Percentiles rank a stretch among this genome's conserved stretches.
Conservation (phyloP, 2,113 vertebrate species). For the Ictalurus punctatus region DNA sequence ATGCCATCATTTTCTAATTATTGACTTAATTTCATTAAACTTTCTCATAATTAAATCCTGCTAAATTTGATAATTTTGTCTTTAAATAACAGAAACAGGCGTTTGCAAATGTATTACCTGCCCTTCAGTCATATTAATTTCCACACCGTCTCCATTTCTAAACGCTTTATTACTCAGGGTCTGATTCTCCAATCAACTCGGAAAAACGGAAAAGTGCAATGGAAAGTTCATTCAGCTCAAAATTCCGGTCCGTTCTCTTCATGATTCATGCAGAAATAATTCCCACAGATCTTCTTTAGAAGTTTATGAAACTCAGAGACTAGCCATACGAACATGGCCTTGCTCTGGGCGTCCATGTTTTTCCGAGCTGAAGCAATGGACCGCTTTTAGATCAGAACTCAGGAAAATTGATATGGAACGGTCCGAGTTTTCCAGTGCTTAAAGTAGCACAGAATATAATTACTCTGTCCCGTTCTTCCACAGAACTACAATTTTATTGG, state of each 20-base stretch:
- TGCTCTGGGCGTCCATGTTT: not conserved
- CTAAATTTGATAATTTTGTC: not conserved
- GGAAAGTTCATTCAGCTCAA: not conserved
- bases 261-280: not conserved
- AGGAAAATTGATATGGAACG: not conserved
- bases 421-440: not conserved
- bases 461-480: not conserved
- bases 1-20: too few relatives aligned
- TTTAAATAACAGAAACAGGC: not conserved
- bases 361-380: not conserved
- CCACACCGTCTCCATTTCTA: not conserved
- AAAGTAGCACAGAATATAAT: not conserved
- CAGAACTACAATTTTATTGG: not conserved
- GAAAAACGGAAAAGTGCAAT: not conserved
- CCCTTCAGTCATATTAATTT: not conserved
- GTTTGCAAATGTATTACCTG: not conserved
- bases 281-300: not conserved
- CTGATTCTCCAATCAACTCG: not conserved
- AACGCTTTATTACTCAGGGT: not conserved
- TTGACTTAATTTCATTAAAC: not conserved
- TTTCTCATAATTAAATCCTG: not conserved
- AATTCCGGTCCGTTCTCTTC: not conserved
- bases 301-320: not conserved
- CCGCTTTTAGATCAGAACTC: not conserved
- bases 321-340: not conserved